phyloP scores from a whole-genome alignment of 2,888 invertebrate species.

The Opisthograptis luteolata region DNA sequence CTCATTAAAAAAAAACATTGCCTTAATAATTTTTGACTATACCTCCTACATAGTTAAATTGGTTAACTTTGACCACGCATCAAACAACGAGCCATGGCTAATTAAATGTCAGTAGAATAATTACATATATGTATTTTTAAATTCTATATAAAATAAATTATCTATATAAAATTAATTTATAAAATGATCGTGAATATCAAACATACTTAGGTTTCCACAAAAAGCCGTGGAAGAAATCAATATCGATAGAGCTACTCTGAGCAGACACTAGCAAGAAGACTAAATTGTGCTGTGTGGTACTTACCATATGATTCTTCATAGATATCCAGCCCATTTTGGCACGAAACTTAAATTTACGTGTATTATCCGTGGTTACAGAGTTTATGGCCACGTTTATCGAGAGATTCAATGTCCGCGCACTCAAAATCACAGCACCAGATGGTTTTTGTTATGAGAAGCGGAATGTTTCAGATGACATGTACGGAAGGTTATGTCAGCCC shows the following conservation, averaged over 20 bases:
- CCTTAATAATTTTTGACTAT: too few species aligned
- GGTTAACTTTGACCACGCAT: too few species aligned
- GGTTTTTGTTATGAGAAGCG: constrained; percentile 36
- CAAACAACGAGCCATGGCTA: too few species aligned
- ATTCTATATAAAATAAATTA: too few species aligned
- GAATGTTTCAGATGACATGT: constrained; percentile 43
- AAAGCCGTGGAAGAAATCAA: background rate
- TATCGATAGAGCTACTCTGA: background rate
- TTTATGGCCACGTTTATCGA: constrained; percentile 31
- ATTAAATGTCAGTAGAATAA: too few species aligned
- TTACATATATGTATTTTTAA: too few species aligned
- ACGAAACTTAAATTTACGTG: constrained; percentile 65
- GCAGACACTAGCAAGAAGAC: background rate
- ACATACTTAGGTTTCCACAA: too few species aligned
- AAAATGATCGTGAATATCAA: too few species aligned
- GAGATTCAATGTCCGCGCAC: constrained; percentile 1
- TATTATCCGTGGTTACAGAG: constrained; percentile 61
- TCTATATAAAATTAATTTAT: too few species aligned
- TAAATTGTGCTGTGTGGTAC: constrained; percentile 34
- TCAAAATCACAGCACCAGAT: constrained; percentile 17
- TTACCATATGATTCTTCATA: constrained; percentile 82
- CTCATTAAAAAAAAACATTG: too few species aligned
- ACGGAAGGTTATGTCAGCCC: constrained; percentile 71
- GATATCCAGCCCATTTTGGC: constrained; percentile 81
- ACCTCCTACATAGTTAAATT: too few species aligned